Conservation (phyloP, 2,888 invertebrate species). For the Isotomurus palustris region DNA sequence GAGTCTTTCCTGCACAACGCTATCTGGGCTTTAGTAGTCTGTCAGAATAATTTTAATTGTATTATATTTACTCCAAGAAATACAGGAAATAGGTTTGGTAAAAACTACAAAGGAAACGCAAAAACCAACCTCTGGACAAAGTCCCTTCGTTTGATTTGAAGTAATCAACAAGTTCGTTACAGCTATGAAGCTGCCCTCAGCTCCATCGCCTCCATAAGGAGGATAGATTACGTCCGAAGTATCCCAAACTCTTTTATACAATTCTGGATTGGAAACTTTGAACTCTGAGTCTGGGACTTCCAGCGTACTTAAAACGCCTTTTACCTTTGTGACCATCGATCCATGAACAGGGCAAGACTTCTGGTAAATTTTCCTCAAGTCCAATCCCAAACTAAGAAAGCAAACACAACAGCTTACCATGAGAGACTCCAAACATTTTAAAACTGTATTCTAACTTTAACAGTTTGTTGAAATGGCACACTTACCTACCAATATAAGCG, state of each 20-base stretch:
- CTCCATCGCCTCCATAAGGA: conserved; percentile 52
- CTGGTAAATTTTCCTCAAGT: conserved; percentile 33
- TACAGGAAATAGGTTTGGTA: background rate
- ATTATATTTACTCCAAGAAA: background rate
- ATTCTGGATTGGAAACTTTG: conserved; percentile 19
- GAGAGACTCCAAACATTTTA: background rate
- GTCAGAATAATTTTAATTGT: no score
- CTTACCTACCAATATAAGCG: conserved; percentile 36
- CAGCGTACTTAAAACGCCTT: conserved; percentile 52
- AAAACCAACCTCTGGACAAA: conserved; percentile 49
- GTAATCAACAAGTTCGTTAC: conserved; percentile 54
- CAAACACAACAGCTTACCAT: background rate
- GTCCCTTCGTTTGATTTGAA: conserved; percentile 50
- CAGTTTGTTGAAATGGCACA: background rate
- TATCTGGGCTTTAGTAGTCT: background rate
- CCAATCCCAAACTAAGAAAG: conserved; percentile 30
- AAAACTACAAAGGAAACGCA: background rate
- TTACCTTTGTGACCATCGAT: conserved; percentile 53
- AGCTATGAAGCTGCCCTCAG: conserved; percentile 51
- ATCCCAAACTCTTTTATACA: conserved; percentile 51
- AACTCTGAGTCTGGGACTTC: conserved; percentile 34
- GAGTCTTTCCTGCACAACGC: conserved; percentile 5
- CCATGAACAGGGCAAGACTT: conserved; percentile 31
- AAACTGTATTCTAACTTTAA: background rate
- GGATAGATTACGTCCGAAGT: conserved; percentile 54